phyloP scores from a whole-genome alignment of 2,797 vertebrate species.

The Lithobates sylvaticus region DNA sequence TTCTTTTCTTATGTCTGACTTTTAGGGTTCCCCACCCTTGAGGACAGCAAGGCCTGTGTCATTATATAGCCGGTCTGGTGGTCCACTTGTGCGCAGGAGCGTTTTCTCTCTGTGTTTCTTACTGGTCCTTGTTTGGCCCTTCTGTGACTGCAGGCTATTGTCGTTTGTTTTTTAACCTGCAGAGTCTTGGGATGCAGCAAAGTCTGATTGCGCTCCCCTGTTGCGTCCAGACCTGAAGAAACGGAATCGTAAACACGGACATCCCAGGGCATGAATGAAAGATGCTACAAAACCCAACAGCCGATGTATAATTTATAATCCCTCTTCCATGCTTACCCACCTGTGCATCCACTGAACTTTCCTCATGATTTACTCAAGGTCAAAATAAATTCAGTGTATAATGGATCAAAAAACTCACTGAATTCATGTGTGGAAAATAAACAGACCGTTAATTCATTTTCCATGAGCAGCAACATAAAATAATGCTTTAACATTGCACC shows the following conservation, averaged over 20 bases:
- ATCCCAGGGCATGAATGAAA: constrained; percentile 56
- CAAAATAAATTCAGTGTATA: constrained; percentile 30
- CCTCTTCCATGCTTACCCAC: constrained; percentile 15
- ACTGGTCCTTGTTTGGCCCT: no score
- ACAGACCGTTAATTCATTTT: constrained; percentile 16
- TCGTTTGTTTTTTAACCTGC: neutral
- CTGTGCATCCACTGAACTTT: constrained; percentile 14
- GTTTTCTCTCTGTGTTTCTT: no score
- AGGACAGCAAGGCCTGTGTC: no score
- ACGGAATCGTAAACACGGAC: constrained; percentile 24
- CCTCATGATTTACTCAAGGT: constrained; percentile 37
- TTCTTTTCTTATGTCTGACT: no score
- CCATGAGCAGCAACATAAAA: constrained; percentile 25
- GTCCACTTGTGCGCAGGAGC: no score
- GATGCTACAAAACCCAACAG: constrained; percentile 27
- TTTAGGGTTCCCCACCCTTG: no score
- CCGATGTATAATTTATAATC: constrained; percentile 48
- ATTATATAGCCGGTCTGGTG: no score
- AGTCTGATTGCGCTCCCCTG: neutral
- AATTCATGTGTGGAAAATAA: constrained; percentile 11
- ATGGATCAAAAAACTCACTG: constrained; percentile 54
- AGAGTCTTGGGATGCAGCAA: neutral
- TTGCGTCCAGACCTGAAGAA: neutral
- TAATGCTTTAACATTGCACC: neutral
- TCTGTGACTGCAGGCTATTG: neutral